These are phyloP conservation scores for Sebastes matsubarae DNA, from an alignment of 2,797 vertebrate species.

Conservation along the genomic window DNA sequence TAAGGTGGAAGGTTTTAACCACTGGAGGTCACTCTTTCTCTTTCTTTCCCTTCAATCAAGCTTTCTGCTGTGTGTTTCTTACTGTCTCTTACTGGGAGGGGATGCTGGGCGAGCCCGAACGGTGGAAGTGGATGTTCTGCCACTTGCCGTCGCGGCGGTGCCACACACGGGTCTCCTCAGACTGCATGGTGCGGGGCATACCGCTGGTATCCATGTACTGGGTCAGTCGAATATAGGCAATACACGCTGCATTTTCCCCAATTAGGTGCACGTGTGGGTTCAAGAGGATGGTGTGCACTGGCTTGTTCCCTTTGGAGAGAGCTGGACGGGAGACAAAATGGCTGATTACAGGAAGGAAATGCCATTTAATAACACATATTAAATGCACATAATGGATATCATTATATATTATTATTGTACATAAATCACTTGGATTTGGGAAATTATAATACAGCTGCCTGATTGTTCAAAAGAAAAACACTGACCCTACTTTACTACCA, in stretches of 20 bases:
- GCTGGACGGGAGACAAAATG: slow-evolving; percentile 71
- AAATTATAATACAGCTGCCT: slow-evolving; percentile 1
- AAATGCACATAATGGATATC: neutral
- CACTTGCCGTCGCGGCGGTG: slow-evolving; percentile 96
- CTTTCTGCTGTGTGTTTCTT: slow-evolving; percentile 5
- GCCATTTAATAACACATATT: neutral
- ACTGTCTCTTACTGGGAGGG: slow-evolving; percentile 81
- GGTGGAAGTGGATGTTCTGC: slow-evolving; percentile 98
- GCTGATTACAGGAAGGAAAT: neutral
- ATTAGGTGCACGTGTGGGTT: slow-evolving; percentile 97
- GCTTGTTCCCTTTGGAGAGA: slow-evolving; percentile 93
- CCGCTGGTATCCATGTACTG: slow-evolving; percentile 92
- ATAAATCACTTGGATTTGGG: neutral
- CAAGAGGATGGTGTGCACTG: slow-evolving; percentile 96
- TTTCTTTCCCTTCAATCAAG: neutral
- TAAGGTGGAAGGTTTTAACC: neutral
- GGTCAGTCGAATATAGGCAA: slow-evolving; percentile 94
- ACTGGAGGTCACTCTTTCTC: neutral
- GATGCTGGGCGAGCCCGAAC: slow-evolving; percentile 92
- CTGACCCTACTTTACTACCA: neutral
- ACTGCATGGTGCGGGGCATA: slow-evolving; percentile 95
- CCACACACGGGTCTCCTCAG: slow-evolving; percentile 97
- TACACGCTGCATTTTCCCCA: slow-evolving; percentile 93
- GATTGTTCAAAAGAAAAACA: neutral
- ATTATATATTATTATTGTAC: neutral